Conservation (phyloP, 64 coral and sea anemone genomes). For the Trachythela sp. region DNA sequence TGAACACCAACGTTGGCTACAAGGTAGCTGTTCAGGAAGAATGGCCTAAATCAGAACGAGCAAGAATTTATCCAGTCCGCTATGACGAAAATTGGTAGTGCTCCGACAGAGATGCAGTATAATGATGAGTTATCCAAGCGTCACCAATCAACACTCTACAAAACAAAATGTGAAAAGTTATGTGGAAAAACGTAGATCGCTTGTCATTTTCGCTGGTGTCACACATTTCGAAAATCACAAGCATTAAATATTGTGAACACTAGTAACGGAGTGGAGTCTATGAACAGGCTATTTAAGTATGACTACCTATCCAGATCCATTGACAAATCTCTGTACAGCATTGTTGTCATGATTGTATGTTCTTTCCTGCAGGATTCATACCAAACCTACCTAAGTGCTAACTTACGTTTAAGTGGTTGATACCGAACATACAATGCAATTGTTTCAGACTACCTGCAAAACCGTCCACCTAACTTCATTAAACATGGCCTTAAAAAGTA, state of each 20-base stretch:
- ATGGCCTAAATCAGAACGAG: slow-evolving; percentile 25
- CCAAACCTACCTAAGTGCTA: background rate
- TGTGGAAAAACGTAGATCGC: background rate
- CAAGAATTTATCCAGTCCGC: background rate
- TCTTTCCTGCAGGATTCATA: slow-evolving; percentile 3
- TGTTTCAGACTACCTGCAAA: slow-evolving; percentile 5
- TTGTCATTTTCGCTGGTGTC: background rate
- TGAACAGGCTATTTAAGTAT: background rate
- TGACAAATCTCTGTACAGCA: background rate
- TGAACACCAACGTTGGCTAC: background rate
- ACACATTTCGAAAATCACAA: background rate
- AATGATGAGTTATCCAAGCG: slow-evolving; percentile 9
- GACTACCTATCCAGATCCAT: background rate
- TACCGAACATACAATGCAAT: slow-evolving; percentile 14
- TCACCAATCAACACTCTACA: slow-evolving; percentile 26
- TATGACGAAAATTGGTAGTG: slow-evolving; percentile 33
- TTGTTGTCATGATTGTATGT: background rate
- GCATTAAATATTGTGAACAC: background rate
- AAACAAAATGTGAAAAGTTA: background rate
- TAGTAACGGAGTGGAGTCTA: background rate
- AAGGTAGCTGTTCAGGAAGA: slow-evolving; percentile 10
- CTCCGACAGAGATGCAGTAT: background rate
- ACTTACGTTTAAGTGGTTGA: background rate
- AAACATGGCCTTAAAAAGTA: slow-evolving; percentile 38
- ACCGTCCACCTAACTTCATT: slow-evolving; percentile 36